Evolutionary conservation across 2,888 invertebrate species (phyloP), one percentile per base, ranked within the genome.

Genomic region (Caenorhabditis sp.): DNA sequence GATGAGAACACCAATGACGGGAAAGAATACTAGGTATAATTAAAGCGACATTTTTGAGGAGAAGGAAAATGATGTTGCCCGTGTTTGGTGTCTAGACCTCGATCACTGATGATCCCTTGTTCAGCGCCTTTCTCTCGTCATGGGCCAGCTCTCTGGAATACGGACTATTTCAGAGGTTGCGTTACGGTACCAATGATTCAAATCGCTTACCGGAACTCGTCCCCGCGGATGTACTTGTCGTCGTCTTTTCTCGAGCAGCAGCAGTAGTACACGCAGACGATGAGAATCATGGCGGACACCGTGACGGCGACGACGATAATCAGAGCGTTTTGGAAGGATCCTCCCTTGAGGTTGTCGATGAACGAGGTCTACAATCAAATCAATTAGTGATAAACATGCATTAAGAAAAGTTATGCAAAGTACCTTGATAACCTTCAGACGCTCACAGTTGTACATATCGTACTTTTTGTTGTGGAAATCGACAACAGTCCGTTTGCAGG

Each of bases 401-500:
- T n/a, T 26, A 11, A 27, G n/a, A n/a, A n/a, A n/a, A n/a, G n/a
- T n/a, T n/a, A n/a, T n/a, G n/a, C n/a, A n/a, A n/a, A n/a, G n/a
- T n/a, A 74, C 76, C 58, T 76, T 66, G 13, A 63, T 53, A 26
- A 56, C 46, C 32, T 77, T 77, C 48, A 71, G 48, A 6, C 53
- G 45, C n/a, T 39, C 24, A 35, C 77, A 77, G 15, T 70, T 71
- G 41, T 66, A 66, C 77, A 71, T 72, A 24, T 53, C 61, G 8
- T 46, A 39, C n/a, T 72, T 26, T 24, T 77, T 53, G 4, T 35
- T 55, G 17, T 35, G 22, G 15, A 66, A 59, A 48, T 58, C 30
- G 20, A 77, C 77, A 15, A 70, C 39, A 11, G 77, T 77, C n/a
- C 46, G 27, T 11, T 52, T 77, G 27, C 77, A 77, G 11, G 61